Base-by-base conservation (phyloP, 2,113 vertebrate genomes). In the Daubentonia madagascariensis region DNA sequence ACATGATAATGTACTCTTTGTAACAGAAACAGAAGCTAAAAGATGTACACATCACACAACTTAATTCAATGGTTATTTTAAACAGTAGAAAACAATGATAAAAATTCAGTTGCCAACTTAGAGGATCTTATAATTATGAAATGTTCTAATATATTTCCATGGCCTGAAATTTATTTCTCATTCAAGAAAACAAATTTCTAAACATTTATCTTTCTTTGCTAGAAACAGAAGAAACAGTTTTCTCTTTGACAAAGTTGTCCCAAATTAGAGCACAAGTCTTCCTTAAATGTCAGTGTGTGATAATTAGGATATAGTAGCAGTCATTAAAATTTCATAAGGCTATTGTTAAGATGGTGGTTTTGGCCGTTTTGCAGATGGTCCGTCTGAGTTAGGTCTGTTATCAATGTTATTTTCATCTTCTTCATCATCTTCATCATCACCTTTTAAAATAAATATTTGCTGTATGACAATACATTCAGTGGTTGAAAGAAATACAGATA, bases 291-390 rank as follows among this genome's bases (percentile, higher is more conserved):
- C 76, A 67, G 23, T 14, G 32, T 32, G 30, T 50, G 28, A 40
- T 8, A 93, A 43, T 78, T 54, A 68, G 22, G 28, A 61, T 25
- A 20, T 0, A 20, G 85, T 28, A 3, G 67, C 9, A 0, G 78
- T 70, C 85, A 96, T 92, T 25, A 35, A 67, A 94, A 8, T 2
- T 32, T 54, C n/a, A 32, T 35, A 91, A 32, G 43, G 63, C 61
- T 67, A 22, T 0, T 65, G 3, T 98, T 97, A 98, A 22, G 96
- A 96, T 67, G 87, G 84, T 30, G 97, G 94, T 90, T 98, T 99
- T 32, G 94, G 98, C 61, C 98, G 96, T 97, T 99, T 99, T 43
- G 97, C 45, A 35, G 99, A 98, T 0, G 99, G 99, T 87, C 96
- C 98, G 17, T 96, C 98, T 89, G 92, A 92, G 48, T 93, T 54